phyloP scores from a whole-genome alignment of 2,113 vertebrate species.

The Nycticebus coucang region DNA sequence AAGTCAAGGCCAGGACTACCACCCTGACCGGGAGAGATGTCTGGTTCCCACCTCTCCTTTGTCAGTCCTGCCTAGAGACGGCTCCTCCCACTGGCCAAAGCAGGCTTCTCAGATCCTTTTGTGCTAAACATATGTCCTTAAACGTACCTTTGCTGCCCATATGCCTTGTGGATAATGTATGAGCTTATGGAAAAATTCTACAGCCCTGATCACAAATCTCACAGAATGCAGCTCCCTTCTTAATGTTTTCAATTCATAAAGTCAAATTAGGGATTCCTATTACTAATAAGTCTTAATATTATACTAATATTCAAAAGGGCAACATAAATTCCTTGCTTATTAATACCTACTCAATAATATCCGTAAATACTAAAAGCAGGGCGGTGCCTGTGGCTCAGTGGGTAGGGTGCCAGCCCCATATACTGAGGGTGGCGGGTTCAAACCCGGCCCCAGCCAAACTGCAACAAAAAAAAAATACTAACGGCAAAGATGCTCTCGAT shows the following conservation, averaged over 20 bases:
- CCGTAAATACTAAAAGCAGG: not conserved
- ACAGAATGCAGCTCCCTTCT: not conserved
- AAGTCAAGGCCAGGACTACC: not conserved
- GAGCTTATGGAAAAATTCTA: not conserved
- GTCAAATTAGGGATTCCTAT: not conserved
- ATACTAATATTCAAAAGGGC: not conserved
- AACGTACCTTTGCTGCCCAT: not conserved
- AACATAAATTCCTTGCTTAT: not conserved
- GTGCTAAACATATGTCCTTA: not conserved
- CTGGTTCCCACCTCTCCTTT: not conserved
- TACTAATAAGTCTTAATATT: not conserved
- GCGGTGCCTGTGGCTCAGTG: too few species aligned
- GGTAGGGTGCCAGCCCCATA: too few species aligned
- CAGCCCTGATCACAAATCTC: not conserved
- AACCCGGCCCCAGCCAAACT: too few species aligned
- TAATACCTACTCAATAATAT: not conserved
- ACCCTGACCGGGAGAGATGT: too few species aligned
- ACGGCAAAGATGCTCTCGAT: not conserved
- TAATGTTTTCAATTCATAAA: not conserved
- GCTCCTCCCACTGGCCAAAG: not conserved
- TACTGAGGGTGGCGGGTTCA: too few species aligned
- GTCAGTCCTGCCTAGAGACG: too few species aligned
- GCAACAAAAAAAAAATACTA: not conserved
- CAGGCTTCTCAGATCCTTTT: not conserved
- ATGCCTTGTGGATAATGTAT: not conserved